Conservation (phyloP, 2,888 invertebrate genomes). For the Sylvicola fuscatus region DNA sequence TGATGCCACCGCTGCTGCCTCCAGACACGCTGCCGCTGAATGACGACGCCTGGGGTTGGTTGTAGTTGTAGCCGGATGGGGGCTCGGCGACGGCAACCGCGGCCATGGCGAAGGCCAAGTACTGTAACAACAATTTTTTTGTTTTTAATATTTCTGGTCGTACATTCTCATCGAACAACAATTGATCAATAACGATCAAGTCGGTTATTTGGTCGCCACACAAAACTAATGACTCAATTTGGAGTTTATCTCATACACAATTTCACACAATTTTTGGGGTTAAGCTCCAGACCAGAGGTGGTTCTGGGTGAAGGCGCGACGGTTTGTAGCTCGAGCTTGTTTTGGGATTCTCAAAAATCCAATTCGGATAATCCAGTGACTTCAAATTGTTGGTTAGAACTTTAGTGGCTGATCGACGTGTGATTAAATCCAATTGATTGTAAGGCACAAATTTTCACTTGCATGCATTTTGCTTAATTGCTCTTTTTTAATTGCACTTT, state of each 20-base stretch:
- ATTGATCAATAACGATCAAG: too few species aligned
- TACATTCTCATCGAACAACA: too few species aligned
- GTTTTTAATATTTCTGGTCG: too few species aligned
- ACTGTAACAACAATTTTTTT: slow-evolving; percentile 40
- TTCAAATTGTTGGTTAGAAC: neutral
- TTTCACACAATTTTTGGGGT: too few species aligned
- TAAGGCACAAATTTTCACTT: neutral
- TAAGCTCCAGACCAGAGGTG: too few species aligned
- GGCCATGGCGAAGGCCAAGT: slow-evolving; percentile 63
- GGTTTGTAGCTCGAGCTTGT: too few species aligned
- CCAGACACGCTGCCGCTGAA: slow-evolving; percentile 20
- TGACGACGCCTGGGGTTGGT: slow-evolving; percentile 36
- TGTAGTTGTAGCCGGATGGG: slow-evolving; percentile 56
- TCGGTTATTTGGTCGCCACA: too few species aligned
- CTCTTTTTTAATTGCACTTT: neutral
- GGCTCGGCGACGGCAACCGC: slow-evolving; percentile 55
- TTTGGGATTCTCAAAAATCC: too few species aligned
- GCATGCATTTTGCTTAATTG: neutral
- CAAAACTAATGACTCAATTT: too few species aligned
- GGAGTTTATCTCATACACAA: too few species aligned
- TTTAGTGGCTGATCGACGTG: neutral
- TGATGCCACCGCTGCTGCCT: slow-evolving; percentile 18
- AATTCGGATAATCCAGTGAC: too few species aligned
- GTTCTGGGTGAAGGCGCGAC: too few species aligned
- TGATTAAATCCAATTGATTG: neutral